Evolutionary conservation across 2,888 invertebrate genomes (phyloP).

Genomic region (Papilio elwesi): DNA sequence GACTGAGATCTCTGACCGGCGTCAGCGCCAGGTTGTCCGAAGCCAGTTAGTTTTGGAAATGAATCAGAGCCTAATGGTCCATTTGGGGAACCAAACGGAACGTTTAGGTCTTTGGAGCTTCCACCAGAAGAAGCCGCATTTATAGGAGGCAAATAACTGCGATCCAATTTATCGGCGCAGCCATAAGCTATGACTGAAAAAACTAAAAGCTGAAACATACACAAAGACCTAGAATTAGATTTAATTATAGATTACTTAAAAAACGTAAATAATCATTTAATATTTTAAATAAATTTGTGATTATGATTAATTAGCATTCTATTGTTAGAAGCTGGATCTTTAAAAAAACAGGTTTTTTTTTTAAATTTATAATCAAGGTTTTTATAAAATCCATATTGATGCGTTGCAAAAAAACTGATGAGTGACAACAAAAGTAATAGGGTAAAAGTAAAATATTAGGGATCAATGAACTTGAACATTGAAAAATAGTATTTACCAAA

Average conservation of each 20-base stretch:
- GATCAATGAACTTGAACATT: not conserved
- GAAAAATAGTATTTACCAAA: not conserved
- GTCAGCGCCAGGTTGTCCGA: constrained; percentile 24
- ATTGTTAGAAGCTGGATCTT: too few species aligned
- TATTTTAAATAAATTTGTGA: not conserved
- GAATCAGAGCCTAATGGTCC: constrained; percentile 35
- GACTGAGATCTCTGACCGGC: constrained; percentile 26
- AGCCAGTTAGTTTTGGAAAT: constrained; percentile 12
- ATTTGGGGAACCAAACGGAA: constrained; percentile 55
- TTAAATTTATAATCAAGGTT: too few species aligned
- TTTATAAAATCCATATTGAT: too few species aligned
- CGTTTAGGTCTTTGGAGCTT: constrained; percentile 68
- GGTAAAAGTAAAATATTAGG: not conserved
- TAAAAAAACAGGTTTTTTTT: too few species aligned
- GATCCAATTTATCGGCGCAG: constrained; percentile 76
- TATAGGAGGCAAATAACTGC: constrained; percentile 75
- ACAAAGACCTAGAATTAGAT: not conserved
- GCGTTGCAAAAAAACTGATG: too few species aligned
- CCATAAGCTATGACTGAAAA: constrained; percentile 71
- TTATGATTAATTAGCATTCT: too few species aligned
- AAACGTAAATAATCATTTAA: constrained; percentile 23
- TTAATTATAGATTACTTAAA: not conserved
- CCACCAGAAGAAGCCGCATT: constrained; percentile 74
- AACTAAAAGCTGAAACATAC: constrained; percentile 68
- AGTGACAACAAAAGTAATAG: too few species aligned